Percentiles rank a stretch among this genome's conserved stretches.
Conservation (phyloP, 2,113 vertebrate species). For the Paradoxurus hermaphroditus region DNA sequence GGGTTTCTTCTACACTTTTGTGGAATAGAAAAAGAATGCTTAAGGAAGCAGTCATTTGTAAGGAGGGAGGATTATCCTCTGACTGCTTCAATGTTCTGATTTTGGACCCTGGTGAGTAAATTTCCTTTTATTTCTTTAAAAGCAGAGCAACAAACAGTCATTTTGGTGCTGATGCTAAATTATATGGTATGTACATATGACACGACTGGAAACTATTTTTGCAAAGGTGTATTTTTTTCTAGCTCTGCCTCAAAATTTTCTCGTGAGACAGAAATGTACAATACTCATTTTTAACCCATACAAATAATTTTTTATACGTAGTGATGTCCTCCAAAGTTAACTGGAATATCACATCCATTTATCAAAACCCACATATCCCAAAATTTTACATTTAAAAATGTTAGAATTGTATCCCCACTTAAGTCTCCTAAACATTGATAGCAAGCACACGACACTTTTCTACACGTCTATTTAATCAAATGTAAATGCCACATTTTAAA, state of each 20-base stretch:
- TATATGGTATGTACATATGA: not conserved
- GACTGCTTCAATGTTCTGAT: not conserved
- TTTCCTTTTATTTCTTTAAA: constrained; percentile 56
- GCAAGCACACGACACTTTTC: not conserved
- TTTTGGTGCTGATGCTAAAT: not conserved
- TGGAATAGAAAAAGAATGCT: not conserved
- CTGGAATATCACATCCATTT: not conserved
- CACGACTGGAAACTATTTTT: constrained; percentile 26
- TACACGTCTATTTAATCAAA: not conserved
- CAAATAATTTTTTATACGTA: not conserved
- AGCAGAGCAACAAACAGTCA: constrained; percentile 21
- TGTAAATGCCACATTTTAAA: not conserved
- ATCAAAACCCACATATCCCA: not conserved
- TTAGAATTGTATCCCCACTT: not conserved
- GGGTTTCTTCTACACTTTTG: not conserved
- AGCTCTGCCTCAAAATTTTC: not conserved
- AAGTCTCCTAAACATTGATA: not conserved
- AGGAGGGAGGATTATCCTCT: not conserved
- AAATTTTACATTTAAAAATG: not conserved
- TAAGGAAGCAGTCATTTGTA: not conserved
- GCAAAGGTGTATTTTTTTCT: not conserved
- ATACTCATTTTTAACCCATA: constrained; percentile 9
- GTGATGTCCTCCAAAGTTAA: not conserved
- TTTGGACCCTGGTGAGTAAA: constrained; percentile 1
- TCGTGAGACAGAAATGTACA: not conserved